Base-by-base conservation (phyloP, 2,113 vertebrate species). In the Apteryx mantelli region DNA sequence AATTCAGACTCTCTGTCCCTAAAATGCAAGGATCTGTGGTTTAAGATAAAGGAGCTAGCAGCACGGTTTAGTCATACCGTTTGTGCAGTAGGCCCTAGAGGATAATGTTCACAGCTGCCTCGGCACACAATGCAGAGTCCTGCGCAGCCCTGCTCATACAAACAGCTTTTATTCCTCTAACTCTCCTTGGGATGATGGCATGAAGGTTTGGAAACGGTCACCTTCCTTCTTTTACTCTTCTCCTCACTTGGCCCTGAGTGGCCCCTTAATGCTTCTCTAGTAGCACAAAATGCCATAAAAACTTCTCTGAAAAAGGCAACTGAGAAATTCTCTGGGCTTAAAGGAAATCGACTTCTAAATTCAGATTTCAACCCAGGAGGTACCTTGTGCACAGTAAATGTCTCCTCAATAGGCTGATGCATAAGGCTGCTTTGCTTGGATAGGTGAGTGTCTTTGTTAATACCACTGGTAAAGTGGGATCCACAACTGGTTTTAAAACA, bases 401-500 rank as follows among this genome's bases (percentile, higher is more conserved):
- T 88, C 86, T 89, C 63, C 77, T 88, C 38, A 92, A 17, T 25
- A 52, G 88, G 21, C 25, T 34, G 38, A 38, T 55, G 46, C 14
- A 26, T 48, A 61, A 50, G 34, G 21, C 50, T 84, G 91, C 73
- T 97, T 93, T 95, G 82, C 95, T 95, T 96, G 95, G 82, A 94
- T 84, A 92, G 44, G 25, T 42, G 83, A 88, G 21, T 61, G 70
- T 56, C 65, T 79, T 2, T 56, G 69, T 82, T 77, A 76, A 64
- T n/a, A 92, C 32, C 71, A 42, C 84, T 44, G 63, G 83, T 52
- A 82, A 93, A 91, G 93, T 55, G 69, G 13, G 71, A 94, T 91
- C 46, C 25, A 77, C 64, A 92, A 68, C 0, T 88, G 50, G 32
- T 46, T 91, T 96, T 56, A 88, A 96, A 94, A 53, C 26, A 82